Evolutionary conservation across 2,797 vertebrate species (phyloP).

Genomic region (Rhadinocentrus ornatus): DNA sequence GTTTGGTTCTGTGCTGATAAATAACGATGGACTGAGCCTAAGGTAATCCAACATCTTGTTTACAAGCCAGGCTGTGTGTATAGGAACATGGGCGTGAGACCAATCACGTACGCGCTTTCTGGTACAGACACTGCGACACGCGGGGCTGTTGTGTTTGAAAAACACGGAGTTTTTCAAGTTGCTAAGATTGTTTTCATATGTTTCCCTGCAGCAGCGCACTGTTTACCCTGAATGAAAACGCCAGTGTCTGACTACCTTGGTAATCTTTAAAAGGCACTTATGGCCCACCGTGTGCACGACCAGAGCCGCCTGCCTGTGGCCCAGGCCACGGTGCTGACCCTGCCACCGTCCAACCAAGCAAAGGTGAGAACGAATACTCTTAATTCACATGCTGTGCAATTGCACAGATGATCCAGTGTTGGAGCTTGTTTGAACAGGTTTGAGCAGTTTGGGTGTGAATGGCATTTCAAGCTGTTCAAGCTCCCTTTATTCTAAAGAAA

Average conservation of each 20-base stretch:
- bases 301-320: slow-evolving; percentile 75
- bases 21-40: not conserved
- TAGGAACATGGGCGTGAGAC: slow-evolving; percentile 8
- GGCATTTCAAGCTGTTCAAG: not conserved
- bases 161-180: too few relatives aligned
- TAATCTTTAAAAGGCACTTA: slow-evolving; percentile 67
- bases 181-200: too few relatives aligned
- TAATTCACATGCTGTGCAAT: not conserved
- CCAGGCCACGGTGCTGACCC: slow-evolving; percentile 82
- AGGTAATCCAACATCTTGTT: slow-evolving; percentile 37
- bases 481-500: not conserved
- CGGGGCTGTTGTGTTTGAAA: not conserved
- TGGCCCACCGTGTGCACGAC: slow-evolving; percentile 91
- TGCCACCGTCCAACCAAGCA: slow-evolving; percentile 75
- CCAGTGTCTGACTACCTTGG: slow-evolving; percentile 12
- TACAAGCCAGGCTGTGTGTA: slow-evolving; percentile 30
- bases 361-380: slow-evolving; percentile 80
- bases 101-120: slow-evolving; percentile 11
- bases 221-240: slow-evolving; percentile 23
- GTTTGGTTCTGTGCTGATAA: not conserved
- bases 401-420: not conserved
- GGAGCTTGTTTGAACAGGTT: not conserved
- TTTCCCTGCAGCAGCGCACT: slow-evolving; percentile 20
- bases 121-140: slow-evolving; percentile 16
- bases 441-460: not conserved